Base-by-base conservation (phyloP, 2,888 invertebrate species). In the Amiota minor region DNA sequence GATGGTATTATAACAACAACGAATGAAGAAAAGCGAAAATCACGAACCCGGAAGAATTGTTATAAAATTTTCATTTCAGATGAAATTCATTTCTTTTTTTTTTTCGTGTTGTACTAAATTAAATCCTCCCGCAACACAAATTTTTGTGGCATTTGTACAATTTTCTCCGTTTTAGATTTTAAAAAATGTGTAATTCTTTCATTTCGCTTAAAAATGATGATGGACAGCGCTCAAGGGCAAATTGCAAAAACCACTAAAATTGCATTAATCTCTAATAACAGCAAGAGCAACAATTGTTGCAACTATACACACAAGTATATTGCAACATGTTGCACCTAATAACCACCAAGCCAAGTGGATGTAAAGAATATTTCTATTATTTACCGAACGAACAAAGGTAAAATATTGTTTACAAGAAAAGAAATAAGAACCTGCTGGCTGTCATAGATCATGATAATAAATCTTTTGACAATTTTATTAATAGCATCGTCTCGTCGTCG, bases 1-100 rank as follows among this genome's bases (percentile, higher is more conserved):
- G 47, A 50, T n/a, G 53, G n/a, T n/a, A 12, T 14, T 2, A 11
- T 14, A 72, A 35, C 62, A 68, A n/a, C 72, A 9, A 64, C 74
- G 77, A 35, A 79, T 79, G 79, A 82, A 79, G 74, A 84, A 87
- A 81, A 80, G 79, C 78, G 79, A 86, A 86, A 88, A 88, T 88
- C 88, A 88, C 88, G 88, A 88, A 88, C 88, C 88, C 88, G 88
- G 88, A 88, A 88, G 87, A 86, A 80, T 82, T 72, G 53, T 65
- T 72, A 72, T 65, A 65, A 81, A 62, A 49, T 75, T 75, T 75
- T 75, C 59, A 61, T 70, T 70, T 56, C 47, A 16, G n/a, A 16
- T 70, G 16, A n/a, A 70, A 47, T 10, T 6, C 18, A 16, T 56
- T 35, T 64, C 16, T 53, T 4, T 18, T 46, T 12, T 16, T 65